Evolutionary conservation across 1,140 invertebrate genomes (phyloP).

Genomic region (Cyphomyrmex costatus): DNA sequence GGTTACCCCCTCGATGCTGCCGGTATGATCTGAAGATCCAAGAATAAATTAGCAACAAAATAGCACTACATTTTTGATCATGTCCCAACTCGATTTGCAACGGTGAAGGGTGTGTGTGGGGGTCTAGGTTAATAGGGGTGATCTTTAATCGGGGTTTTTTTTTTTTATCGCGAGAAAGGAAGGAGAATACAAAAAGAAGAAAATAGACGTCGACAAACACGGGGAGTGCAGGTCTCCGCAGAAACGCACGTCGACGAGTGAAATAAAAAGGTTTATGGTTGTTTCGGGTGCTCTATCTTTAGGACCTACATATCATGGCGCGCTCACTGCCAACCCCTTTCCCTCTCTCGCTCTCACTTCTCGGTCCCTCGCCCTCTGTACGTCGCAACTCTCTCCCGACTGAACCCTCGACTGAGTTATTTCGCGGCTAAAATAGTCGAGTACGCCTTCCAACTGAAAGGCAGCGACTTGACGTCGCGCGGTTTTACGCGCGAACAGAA

Average conservation of each 20-base stretch:
- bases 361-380: slow-evolving; percentile 10
- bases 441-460: slow-evolving; percentile 76
- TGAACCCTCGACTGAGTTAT: slow-evolving; percentile 81
- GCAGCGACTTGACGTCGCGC: slow-evolving; percentile 55
- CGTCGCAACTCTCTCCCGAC: slow-evolving; percentile 65
- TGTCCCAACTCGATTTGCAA: too few species aligned
- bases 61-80: too few species aligned
- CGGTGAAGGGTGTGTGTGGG: too few species aligned
- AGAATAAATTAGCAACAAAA: too few species aligned
- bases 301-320: slow-evolving; percentile 81
- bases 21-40: slow-evolving; percentile 22
- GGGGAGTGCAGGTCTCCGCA: slow-evolving; percentile 52
- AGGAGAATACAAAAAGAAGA: background rate
- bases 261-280: slow-evolving; percentile 82
- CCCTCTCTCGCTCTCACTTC: slow-evolving; percentile 26
- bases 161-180: background rate
- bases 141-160: slow-evolving; percentile 23
- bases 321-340: slow-evolving; percentile 64
- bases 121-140: too few species aligned
- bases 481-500: slow-evolving; percentile 69
- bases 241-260: slow-evolving; percentile 65
- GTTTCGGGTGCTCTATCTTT: slow-evolving; percentile 83
- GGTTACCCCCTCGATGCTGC: too few species aligned
- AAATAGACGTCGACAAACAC: slow-evolving; percentile 22
- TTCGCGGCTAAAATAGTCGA: slow-evolving; percentile 85